Base-by-base conservation (phyloP, 92 coral and sea anemone genomes). In the Paragorgia papillata region DNA sequence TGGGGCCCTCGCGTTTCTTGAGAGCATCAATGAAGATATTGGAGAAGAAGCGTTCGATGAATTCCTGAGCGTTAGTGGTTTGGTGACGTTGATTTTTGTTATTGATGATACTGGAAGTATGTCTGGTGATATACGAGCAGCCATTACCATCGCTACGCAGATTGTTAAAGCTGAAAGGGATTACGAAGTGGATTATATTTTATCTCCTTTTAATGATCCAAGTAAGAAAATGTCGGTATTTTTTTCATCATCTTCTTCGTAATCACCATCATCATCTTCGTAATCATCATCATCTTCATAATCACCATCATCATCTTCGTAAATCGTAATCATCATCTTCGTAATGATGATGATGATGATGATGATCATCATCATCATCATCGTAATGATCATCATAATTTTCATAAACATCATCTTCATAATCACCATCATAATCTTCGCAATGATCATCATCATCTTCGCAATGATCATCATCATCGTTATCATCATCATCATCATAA, bases 91-190 rank as follows among this genome's bases (percentile, higher is more conserved):
- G 62, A 73, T 78, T 0, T 86, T 86, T 62, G 90, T 64, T 40
- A 82, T 86, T 56, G 90, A 87, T 34, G 83, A 83, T 34, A 83
- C 91, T 18, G 91, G 88, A 20, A 87, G 91, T 44, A 87, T 87
- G 91, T 0, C 25, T 0, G 58, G 60, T 13, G 87, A 86, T 4
- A 86, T 82, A 65, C 21, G 41, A 24, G 87, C 87, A 20, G 90
- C 78, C 12, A 77, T 27, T 53, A 56, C 74, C 1, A 86, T 86
- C 9, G 73, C 87, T 7, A 49, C 53, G 1, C 63, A 79, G 19
- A 82, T 86, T 24, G 84, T 86, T 17, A 18, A 17, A 28, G 32
- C 61, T 8, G 30, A 57, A 64, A 70, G 87, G 28, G 74, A 86
- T 0, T 22, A 15, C 9, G 62, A 41, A 17, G 83, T 82, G 33